These are phyloP conservation scores for Rhinophrynus dorsalis DNA, from an alignment of 2,797 vertebrate species.

Conservation along the genomic window DNA sequence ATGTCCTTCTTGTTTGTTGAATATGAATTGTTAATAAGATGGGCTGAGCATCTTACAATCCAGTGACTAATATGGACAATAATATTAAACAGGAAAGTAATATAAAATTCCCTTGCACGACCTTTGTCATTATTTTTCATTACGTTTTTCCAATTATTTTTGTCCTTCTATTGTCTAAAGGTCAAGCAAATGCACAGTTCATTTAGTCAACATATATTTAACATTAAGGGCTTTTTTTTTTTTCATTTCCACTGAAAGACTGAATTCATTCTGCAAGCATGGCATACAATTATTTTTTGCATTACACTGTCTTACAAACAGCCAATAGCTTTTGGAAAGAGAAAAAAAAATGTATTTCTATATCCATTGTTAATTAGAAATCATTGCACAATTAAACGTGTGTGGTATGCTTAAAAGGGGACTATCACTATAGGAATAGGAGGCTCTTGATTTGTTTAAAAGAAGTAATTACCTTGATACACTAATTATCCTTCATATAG, in stretches of 20 bases:
- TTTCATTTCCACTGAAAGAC: neutral
- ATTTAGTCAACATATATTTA: constrained; percentile 33
- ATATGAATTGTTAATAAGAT: constrained; percentile 6
- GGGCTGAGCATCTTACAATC: neutral
- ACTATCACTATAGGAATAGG: too few relatives aligned
- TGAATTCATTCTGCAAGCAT: neutral
- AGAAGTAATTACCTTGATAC: too few relatives aligned
- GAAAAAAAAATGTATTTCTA: too few relatives aligned
- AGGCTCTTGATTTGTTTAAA: too few relatives aligned
- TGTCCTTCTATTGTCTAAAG: constrained; percentile 39
- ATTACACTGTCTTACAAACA: neutral
- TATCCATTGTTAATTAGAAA: too few relatives aligned
- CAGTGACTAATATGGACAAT: constrained; percentile 1
- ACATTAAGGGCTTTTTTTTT: constrained; percentile 1
- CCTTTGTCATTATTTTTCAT: constrained; percentile 39
- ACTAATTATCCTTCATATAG: too few relatives aligned
- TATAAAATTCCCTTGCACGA: neutral
- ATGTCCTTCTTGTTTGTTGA: constrained; percentile 15
- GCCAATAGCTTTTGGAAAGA: neutral
- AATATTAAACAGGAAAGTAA: constrained; percentile 11
- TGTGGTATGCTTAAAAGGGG: too few relatives aligned
- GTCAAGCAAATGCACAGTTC: constrained; percentile 7
- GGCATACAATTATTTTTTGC: neutral
- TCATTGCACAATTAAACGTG: too few relatives aligned
- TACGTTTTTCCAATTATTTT: constrained; percentile 32